Percentiles rank a stretch among this genome's conserved stretches.
Conservation (phyloP, 2,113 vertebrate species). For the Carettochelys insculpta region DNA sequence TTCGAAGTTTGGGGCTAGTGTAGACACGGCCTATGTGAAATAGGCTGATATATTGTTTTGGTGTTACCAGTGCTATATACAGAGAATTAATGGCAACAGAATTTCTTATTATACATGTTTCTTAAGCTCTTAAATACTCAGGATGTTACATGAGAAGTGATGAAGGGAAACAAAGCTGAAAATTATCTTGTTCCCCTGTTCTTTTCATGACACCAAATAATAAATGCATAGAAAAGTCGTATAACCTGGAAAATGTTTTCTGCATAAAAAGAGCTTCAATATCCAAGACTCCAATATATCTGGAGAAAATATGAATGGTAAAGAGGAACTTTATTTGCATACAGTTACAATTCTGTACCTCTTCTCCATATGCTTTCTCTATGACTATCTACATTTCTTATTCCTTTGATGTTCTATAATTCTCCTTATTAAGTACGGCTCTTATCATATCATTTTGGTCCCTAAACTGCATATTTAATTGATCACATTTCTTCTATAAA, state of each 20-base stretch:
- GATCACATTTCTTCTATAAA: background rate
- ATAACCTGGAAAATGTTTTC: background rate
- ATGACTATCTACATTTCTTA: background rate
- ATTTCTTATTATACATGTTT: background rate
- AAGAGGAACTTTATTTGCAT: rapidly evolving
- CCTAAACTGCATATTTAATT: background rate
- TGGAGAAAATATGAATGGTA: background rate
- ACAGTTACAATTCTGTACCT: background rate
- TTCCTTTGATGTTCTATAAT: background rate
- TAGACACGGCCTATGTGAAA: too few relatives aligned
- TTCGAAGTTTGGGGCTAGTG: too few relatives aligned
- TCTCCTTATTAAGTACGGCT: background rate
- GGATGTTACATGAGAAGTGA: background rate
- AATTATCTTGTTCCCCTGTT: background rate
- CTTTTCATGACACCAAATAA: background rate
- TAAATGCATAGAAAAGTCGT: background rate
- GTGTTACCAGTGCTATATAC: background rate
- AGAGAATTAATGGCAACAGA: background rate
- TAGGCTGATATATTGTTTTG: background rate
- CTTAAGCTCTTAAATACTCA: background rate
- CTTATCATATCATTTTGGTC: background rate
- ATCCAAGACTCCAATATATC: background rate
- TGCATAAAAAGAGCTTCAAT: background rate
- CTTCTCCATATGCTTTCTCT: background rate
- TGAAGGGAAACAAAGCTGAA: background rate